Conservation (phyloP, 2,888 invertebrate genomes). For the Aphrophora alni region DNA sequence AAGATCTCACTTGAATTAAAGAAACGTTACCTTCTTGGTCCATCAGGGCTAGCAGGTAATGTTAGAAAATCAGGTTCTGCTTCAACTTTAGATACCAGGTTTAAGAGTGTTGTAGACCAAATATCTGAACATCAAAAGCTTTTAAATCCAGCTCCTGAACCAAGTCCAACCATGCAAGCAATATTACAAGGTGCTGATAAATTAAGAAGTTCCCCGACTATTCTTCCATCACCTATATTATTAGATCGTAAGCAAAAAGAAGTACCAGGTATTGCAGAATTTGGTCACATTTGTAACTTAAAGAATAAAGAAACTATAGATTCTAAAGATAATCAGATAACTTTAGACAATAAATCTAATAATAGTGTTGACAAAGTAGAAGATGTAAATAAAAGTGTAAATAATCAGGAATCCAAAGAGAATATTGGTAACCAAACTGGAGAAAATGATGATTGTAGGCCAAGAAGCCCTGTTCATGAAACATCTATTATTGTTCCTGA, state of each 20-base stretch:
- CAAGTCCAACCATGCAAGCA: slow-evolving; percentile 73
- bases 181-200: slow-evolving; percentile 64
- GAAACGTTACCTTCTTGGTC: slow-evolving; percentile 81
- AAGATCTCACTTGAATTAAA: slow-evolving; percentile 87
- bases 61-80: slow-evolving; percentile 85
- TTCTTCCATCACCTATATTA: slow-evolving; percentile 19
- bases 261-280: slow-evolving; percentile 49
- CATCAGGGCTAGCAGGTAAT: slow-evolving; percentile 67
- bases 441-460: slow-evolving; percentile 55
- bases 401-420: slow-evolving; percentile 22
- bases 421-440: slow-evolving; percentile 34
- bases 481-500: slow-evolving; percentile 70
- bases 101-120: slow-evolving; percentile 82
- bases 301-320: slow-evolving; percentile 41
- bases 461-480: slow-evolving; percentile 69
- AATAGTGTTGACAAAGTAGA: background rate
- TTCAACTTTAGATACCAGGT: slow-evolving; percentile 82
- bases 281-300: slow-evolving; percentile 53
- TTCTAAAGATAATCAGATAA: slow-evolving; percentile 28
- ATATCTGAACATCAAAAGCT: slow-evolving; percentile 90
- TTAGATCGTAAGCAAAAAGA: slow-evolving; percentile 41
- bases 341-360: slow-evolving; percentile 30
- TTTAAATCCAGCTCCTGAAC: slow-evolving; percentile 76
- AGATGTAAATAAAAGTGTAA: slow-evolving; percentile 16
- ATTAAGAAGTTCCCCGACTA: slow-evolving; percentile 48